Conservation (phyloP, 1,140 invertebrate genomes). For the Antheraea mylitta region DNA sequence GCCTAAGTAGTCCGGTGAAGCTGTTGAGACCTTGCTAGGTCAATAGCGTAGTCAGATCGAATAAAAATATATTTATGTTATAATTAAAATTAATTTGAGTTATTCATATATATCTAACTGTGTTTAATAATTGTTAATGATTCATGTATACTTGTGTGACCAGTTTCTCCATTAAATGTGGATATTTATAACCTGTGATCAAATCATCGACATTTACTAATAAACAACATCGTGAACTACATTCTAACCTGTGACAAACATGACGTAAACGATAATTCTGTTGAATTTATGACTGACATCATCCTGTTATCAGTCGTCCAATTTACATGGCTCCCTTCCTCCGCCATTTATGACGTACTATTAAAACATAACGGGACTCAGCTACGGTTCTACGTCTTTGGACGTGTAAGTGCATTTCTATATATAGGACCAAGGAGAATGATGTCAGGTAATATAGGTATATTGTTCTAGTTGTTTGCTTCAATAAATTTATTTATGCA, state of each 20-base stretch:
- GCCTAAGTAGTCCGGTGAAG: too few species aligned
- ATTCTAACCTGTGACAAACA: slow-evolving; percentile 8
- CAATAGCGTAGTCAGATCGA: too few species aligned
- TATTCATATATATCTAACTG: too few species aligned
- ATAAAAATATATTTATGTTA: too few species aligned
- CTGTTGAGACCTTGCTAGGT: too few species aligned
- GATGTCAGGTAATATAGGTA: slow-evolving; percentile 35
- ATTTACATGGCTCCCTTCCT: slow-evolving; percentile 36
- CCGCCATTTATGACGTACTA: slow-evolving; percentile 8
- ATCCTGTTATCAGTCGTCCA: slow-evolving; percentile 42
- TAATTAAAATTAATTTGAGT: too few species aligned
- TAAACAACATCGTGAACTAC: background rate
- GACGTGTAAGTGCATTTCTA: slow-evolving; percentile 56
- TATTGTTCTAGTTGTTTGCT: background rate
- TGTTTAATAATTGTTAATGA: too few species aligned
- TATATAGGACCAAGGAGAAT: slow-evolving; percentile 53
- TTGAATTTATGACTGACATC: slow-evolving; percentile 52
- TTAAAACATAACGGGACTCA: slow-evolving; percentile 5
- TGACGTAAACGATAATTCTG: slow-evolving; percentile 5
- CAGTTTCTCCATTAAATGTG: too few species aligned
- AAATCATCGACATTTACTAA: background rate
- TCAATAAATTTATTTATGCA: background rate
- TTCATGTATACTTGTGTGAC: too few species aligned
- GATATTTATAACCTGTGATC: background rate
- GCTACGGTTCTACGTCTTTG: slow-evolving; percentile 11